Percentiles rank a stretch among this genome's conserved stretches.
phyloP scores from a whole-genome alignment of 1,140 invertebrate species.

The Zaprionus ghesquierei region DNA sequence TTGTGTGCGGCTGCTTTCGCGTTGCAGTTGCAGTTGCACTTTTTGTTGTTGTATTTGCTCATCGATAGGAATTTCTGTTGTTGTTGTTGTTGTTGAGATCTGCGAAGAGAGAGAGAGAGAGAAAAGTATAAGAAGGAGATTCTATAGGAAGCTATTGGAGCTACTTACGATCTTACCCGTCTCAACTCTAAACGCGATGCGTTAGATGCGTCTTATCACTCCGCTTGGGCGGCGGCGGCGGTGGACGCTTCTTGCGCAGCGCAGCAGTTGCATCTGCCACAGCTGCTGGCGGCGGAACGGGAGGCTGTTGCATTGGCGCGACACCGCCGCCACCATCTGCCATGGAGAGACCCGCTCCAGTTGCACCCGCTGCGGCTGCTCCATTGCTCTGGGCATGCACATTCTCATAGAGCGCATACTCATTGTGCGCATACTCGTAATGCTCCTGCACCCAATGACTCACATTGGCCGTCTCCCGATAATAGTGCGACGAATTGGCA shows the following conservation, averaged over 20 bases:
- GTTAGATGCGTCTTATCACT: constrained; percentile 90
- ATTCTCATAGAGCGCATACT: constrained; percentile 82
- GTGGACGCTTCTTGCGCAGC: constrained; percentile 85
- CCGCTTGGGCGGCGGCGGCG: constrained; percentile 90
- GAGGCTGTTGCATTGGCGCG: constrained; percentile 7
- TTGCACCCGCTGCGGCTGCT: not conserved
- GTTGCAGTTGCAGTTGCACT: not conserved
- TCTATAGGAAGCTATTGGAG: not conserved
- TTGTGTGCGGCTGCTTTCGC: not conserved
- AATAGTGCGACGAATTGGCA: constrained; percentile 82
- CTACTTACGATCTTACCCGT: not conserved
- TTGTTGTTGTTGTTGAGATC: not conserved
- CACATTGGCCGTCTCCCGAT: constrained; percentile 91
- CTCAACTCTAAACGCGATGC: constrained; percentile 65
- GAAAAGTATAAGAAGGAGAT: not conserved
- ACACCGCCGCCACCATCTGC: not conserved
- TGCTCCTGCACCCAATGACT: constrained; percentile 96
- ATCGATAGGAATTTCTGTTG: constrained; percentile 62
- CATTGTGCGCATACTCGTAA: constrained; percentile 85
- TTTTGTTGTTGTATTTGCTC: constrained; percentile 28
- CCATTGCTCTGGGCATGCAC: constrained; percentile 65
- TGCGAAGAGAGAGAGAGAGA: not conserved
- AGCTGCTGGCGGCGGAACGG: constrained; percentile 43
- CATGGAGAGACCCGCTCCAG: not conserved
- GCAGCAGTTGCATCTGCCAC: constrained; percentile 38